Conservation (phyloP, 2,113 vertebrate genomes). For the Salvelinus namaycush region DNA sequence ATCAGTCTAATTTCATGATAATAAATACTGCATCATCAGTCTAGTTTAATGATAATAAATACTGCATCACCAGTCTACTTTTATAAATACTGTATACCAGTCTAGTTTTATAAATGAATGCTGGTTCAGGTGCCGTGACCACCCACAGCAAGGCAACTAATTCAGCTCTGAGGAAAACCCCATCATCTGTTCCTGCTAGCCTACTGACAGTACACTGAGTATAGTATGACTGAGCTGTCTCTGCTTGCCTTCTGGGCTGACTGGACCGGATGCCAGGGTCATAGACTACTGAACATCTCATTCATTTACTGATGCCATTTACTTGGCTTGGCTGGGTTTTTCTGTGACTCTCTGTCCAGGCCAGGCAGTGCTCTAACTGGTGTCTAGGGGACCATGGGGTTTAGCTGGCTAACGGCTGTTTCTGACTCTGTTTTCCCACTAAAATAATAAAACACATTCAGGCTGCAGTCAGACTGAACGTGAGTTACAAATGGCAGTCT, state of each 20-base stretch:
- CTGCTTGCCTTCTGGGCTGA: slow-evolving; percentile 5
- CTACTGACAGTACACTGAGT: slow-evolving; percentile 36
- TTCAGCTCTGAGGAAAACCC: slow-evolving; percentile 42
- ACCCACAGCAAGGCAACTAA: slow-evolving; percentile 29
- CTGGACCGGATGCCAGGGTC: slow-evolving; percentile 35
- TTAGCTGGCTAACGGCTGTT: slow-evolving; percentile 40
- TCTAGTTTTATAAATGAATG: no score
- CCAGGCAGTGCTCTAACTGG: slow-evolving; percentile 30
- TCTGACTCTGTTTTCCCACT: slow-evolving; percentile 36
- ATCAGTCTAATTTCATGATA: no score
- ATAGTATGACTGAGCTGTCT: slow-evolving; percentile 36
- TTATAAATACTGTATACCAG: no score
- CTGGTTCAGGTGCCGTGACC: slow-evolving; percentile 9
- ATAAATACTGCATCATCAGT: no score
- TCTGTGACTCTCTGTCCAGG: slow-evolving; percentile 43
- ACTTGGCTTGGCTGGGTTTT: slow-evolving; percentile 43
- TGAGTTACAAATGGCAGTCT: no score
- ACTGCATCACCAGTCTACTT: no score
- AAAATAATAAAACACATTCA: slow-evolving; percentile 56
- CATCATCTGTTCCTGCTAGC: slow-evolving; percentile 30
- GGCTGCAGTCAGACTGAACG: slow-evolving; percentile 20
- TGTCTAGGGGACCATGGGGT: slow-evolving; percentile 42
- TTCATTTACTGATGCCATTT: slow-evolving; percentile 46
- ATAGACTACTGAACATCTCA: slow-evolving; percentile 48
- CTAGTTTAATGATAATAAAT: no score